Evolutionary conservation across 2,113 vertebrate genomes (phyloP).

Genomic region (Meleagris gallopavo): DNA sequence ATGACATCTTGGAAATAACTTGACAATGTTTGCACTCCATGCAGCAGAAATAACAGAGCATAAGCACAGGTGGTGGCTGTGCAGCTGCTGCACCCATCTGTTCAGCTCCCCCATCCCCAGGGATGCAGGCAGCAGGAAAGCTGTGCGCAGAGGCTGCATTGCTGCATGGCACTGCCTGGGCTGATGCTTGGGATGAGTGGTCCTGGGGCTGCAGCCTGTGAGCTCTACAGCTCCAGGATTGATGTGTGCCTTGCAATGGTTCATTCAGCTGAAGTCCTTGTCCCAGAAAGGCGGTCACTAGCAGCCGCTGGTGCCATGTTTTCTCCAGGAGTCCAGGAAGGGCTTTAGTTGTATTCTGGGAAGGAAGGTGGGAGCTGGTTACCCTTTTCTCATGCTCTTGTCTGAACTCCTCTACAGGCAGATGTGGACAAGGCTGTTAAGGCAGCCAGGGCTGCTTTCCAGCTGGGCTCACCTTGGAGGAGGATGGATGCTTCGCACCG

Average conservation of each 20-base stretch:
- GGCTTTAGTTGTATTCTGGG: not conserved
- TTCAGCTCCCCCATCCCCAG: accelerated
- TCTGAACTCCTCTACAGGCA: conserved; percentile 74
- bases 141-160: not conserved
- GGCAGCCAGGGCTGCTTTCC: conserved; percentile 89
- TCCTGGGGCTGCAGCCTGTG: accelerated
- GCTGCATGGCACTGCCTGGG: not conserved
- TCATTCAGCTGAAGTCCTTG: not conserved
- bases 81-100: not conserved
- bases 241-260: not conserved
- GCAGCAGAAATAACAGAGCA: not conserved
- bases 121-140: not conserved
- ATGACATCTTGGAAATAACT: not conserved
- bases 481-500: conserved; percentile 92
- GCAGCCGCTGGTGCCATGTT: not conserved
- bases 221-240: not conserved
- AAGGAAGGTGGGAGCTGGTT: accelerated
- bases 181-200: accelerated
- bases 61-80: not conserved
- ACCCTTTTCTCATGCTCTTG: not conserved
- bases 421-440: conserved; percentile 93
- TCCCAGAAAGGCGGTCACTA: not conserved
- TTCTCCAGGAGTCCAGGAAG: not conserved
- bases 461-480: conserved; percentile 93
- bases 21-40: not conserved